Evolutionary conservation across 1,140 invertebrate genomes (phyloP), one percentile per base, ranked within the genome.

Genomic region (Tachypleus tridentatus): DNA sequence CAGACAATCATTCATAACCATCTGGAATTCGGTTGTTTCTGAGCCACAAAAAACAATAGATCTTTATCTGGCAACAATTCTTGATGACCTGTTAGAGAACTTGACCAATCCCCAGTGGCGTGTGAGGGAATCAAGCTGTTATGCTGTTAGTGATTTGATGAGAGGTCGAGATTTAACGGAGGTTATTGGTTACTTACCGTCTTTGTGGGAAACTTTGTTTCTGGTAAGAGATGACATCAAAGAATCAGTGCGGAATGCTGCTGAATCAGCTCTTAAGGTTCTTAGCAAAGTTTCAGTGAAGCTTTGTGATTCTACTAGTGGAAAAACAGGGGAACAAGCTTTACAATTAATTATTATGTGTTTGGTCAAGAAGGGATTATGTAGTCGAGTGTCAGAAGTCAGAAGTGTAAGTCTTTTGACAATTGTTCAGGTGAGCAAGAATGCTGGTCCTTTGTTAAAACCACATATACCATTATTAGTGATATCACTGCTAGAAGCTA

Each of bases 211-310:
- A 8, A 86, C 87, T 73, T 77, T 94, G 51, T 91, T 96, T 73
- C 78, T 89, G 51, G 91, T 96, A 0, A 88, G 93, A 85, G 93
- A 96, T 76, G 93, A 96, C 77, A 89, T 94, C 72, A 93, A 96
- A 74, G 78, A 80, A 70, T 79, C 78, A 57, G 94, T 93, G 0
- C 79, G 93, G 64, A 78, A 84, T 67, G 85, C 88, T 4, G 93
- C 93, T 50, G 85, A 84, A 51, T 82, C 83, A 66, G 88, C 91
- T 0, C 83, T 87, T 4, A 84, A 84, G 70, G 80, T 87, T 58
- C 78, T 97, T 3, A 88, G 88, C 70, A 89, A 89, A 76, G 87
- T 91, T 67, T 91, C 88, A 67, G 82, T 93, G 51, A 82, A 86
- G 65, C 84, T 86, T 4, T 86, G 87, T 68, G 89, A 92, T 73